phyloP scores from a whole-genome alignment of 2,797 vertebrate genomes.

The Craterocephalus amniculus region DNA sequence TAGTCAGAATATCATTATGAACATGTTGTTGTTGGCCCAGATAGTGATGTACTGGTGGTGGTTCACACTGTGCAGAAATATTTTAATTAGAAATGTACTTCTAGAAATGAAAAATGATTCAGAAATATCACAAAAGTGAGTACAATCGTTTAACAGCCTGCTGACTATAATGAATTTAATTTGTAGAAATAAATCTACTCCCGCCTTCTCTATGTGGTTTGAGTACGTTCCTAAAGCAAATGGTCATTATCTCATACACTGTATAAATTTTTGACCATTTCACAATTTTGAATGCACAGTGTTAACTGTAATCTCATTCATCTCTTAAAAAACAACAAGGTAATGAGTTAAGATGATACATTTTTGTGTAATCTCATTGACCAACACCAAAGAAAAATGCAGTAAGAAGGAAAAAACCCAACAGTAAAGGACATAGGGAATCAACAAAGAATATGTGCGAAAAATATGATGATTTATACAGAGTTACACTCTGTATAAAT shows the following conservation, averaged over 20 bases:
- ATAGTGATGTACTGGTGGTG: not conserved
- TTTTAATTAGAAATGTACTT: not conserved
- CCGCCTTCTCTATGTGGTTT: too few species aligned
- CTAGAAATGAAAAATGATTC: not conserved
- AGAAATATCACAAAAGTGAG: not conserved
- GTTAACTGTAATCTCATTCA: not conserved
- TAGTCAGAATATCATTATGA: not conserved
- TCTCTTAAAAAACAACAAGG: not conserved
- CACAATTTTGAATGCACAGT: too few species aligned
- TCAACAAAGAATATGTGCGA: not conserved
- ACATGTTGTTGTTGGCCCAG: not conserved
- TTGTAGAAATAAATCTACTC: too few species aligned
- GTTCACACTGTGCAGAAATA: not conserved
- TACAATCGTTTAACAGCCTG: not conserved
- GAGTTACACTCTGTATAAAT: not conserved
- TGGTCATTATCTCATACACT: too few species aligned
- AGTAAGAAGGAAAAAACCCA: not conserved
- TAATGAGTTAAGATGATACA: too few species aligned
- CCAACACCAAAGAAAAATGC: not conserved
- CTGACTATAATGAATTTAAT: too few species aligned
- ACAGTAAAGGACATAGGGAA: not conserved
- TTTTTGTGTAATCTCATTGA: not conserved
- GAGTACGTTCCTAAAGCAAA: too few species aligned
- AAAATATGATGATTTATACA: not conserved
- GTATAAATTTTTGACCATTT: too few species aligned